Conservation (phyloP, 2,113 vertebrate genomes). For the Mastomys natalensis region DNA sequence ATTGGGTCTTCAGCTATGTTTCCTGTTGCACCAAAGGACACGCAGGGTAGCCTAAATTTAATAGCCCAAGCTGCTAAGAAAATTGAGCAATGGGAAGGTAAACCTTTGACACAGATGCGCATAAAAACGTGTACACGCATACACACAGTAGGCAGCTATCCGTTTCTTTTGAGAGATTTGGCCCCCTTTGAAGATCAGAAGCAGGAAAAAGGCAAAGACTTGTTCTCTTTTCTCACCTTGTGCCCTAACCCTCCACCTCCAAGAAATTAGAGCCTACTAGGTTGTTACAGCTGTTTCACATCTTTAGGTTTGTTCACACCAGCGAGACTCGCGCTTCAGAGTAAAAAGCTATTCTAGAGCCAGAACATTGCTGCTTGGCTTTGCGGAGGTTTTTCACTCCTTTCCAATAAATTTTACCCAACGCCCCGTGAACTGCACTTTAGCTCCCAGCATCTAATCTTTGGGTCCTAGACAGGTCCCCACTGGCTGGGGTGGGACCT, state of each 20-base stretch:
- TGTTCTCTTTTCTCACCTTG: neutral
- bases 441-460: neutral
- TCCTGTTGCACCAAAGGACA: conserved; percentile 81
- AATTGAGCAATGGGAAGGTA: neutral
- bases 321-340: conserved; percentile 78
- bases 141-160: neutral
- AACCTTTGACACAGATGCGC: neutral
- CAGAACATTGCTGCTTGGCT: conserved; percentile 74
- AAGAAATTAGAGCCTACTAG: conserved; percentile 71
- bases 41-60: conserved; percentile 69
- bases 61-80: conserved; percentile 61
- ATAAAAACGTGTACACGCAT: neutral
- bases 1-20: conserved; percentile 81
- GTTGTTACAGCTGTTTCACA: conserved; percentile 82
- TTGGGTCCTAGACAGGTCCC: neutral
- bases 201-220: conserved; percentile 39
- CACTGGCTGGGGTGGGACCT: neutral
- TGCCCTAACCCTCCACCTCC: rapidly evolving
- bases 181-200: conserved; percentile 41
- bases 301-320: conserved; percentile 81
- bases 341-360: conserved; percentile 82
- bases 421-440: neutral
- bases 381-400: conserved; percentile 58
- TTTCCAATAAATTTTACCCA: neutral
- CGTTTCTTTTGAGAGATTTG: neutral